Base-by-base conservation (phyloP, 2,113 vertebrate genomes). In the Albula goreensis region DNA sequence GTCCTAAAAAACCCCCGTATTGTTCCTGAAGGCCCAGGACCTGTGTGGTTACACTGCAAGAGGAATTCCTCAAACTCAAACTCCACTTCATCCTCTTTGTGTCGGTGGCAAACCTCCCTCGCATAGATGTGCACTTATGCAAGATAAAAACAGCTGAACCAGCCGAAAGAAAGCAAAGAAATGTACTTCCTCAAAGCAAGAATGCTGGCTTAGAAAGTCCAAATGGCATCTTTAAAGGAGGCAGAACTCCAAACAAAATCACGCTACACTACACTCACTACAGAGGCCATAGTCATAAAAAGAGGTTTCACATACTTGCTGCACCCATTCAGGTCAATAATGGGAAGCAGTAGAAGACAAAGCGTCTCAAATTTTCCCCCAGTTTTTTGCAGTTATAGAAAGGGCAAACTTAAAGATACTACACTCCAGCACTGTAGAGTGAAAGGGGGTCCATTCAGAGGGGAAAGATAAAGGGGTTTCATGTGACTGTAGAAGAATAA, bases 21-120 rank as follows among this genome's bases (percentile, higher is more conserved):
- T 50, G n/a, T 49, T 74, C 41, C 70, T 13, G n/a, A 51, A 41
- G 25, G 50, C 15, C 50, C 50, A 41, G 17, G 15, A 77, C 48
- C 41, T 22, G 22, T 12, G 49, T 22, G 31, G 12, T 50, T 17
- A 52, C 60, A 19, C 60, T n/a, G 60, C 17, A n/a, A 84, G 19
- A 83, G 83, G 41, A 84, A 74, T 77, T 84, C 83, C 70, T 51
- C 48, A 84, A 25, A 74, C 70, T 51, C 48, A 84, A 25, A 74
- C 41, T 77, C 66, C 70, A 25, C n/a, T 84, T 50, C 83, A 9
- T 10, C 2, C 80, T 25, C 77, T 87, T 84, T 84, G 86, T 84
- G 11, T 80, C 50, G n/a, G 50, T 31, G 86, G 53, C 70, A 81
- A 19, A 25, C 22, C 78, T 74, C 4, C 31, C 52, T 60, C 51